Base-by-base conservation (phyloP, 2,113 vertebrate genomes). In the Callionymus lyra region DNA sequence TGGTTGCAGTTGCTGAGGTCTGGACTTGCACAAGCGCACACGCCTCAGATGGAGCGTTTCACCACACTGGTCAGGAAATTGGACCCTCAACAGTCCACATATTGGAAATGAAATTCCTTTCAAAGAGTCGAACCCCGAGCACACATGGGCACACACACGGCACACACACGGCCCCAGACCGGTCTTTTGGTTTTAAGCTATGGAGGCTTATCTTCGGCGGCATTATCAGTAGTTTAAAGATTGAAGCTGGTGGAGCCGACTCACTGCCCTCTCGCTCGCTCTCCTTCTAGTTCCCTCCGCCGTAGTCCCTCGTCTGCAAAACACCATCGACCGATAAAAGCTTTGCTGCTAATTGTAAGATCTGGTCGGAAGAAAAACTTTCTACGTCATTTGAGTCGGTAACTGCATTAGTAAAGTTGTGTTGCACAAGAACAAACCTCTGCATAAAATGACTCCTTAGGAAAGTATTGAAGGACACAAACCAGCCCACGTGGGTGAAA, bases 31-130 rank as follows among this genome's bases (percentile, higher is more conserved):
- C 32, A 48, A 12, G 19, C 40, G 45, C 51, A 47, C 9, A 47
- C 41, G 17, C 6, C 32, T 55, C 41, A 47, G 41, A 51, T 40
- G 27, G 37, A 44, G 34, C 14, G 51, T 27, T 57, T 19, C 13
- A 41, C 50, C 51, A 41, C 46, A 38, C 65, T 37, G 49, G 38
- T 53, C 63, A 67, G 62, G 68, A 77, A 68, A 74, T 69, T 71
- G 71, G 56, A 64, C 64, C 57, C 55, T 73, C 57, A 68, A 56
- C 63, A 60, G 54, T 52, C 42, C 56, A 15, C 59, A 44, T 63
- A 53, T 63, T 72, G 70, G 49, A 70, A 59, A 59, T 67, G 46
- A 65, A 60, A 70, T 66, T 73, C 53, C 56, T 56, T 50, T 63
- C 41, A 63, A 54, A 63, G 39, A 15, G 33, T 33, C 31, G 51